Evolutionary conservation across 2,888 invertebrate species (phyloP), one percentile per base, ranked within the genome.

Genomic region (Machimus atricapillus): DNA sequence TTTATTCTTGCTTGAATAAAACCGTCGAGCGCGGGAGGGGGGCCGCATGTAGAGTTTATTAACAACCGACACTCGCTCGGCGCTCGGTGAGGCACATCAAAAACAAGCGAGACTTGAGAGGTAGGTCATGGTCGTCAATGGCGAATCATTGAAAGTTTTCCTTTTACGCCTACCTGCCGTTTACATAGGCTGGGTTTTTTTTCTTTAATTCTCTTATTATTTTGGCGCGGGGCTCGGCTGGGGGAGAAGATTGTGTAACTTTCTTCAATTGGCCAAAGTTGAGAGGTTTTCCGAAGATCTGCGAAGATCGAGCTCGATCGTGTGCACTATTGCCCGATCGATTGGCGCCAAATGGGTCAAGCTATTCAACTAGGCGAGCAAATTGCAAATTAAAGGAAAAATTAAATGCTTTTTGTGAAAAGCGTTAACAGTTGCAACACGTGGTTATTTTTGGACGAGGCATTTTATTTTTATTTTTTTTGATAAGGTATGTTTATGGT

Each of bases 111-210:
- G 85, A 85, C 85, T 85, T 19, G n/a, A 82, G 74, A 87, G 87
- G 87, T 87, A 87, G 87, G 87, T 87, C 87, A 87, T 87, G 87
- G 87, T 82, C 87, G 78, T 19, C 78, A 86, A 85, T 85, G 85
- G 79, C 58, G 78, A 58, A 78, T 86, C 66, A 78, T 85, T 85
- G 85, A 74, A 85, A 85, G 74, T 74, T 85, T 85, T 85, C 40
- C 74, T 46, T 74, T 85, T 85, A 74, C 85, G 73, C 85, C 58
- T 82, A 85, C 46, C 83, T 83, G 23, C 73, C 81, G 66, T 66
- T 66, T 23, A 27, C 66, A 27, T 19, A 27, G 66, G 27, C 66
- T 27, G 9, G 12, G 0, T 16, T 19, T 56, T 19, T n/a, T n/a
- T 27, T 66, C 8, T 66, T 66, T 27, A 66, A 27, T 66, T 66